A percentile compares a stretch with the other conserved stretches of the same genome.
These are phyloP conservation scores for Pyrocoelia pectoralis DNA, from an alignment of 2,888 invertebrate genomes.

Conservation along the genomic window DNA sequence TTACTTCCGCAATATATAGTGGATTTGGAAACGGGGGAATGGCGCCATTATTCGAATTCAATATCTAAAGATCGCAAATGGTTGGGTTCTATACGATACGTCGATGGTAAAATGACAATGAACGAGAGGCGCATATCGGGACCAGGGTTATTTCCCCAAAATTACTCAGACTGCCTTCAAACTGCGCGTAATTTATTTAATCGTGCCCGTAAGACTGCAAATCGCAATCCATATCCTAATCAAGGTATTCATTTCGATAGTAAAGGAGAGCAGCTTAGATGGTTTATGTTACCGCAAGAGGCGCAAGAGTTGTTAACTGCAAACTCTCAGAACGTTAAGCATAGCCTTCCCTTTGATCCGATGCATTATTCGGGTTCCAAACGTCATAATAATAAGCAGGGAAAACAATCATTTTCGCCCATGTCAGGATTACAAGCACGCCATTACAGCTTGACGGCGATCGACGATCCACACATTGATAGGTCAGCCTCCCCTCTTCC, in stretches of 20 bases:
- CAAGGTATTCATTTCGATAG: constrained; percentile 76
- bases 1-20: constrained; percentile 86
- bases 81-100: constrained; percentile 73
- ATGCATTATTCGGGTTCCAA: constrained; percentile 61
- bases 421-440: constrained; percentile 64
- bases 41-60: constrained; percentile 84
- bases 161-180: constrained; percentile 78
- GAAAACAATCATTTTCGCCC: constrained; percentile 38
- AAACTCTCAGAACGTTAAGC: constrained; percentile 78
- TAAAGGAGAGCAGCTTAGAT: constrained; percentile 75
- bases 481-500: constrained; percentile 57
- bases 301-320: constrained; percentile 79
- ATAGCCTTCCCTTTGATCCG: constrained; percentile 79
- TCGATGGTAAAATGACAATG: constrained; percentile 77
- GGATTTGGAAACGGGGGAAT: constrained; percentile 89
- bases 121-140: constrained; percentile 77
- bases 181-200: constrained; percentile 81
- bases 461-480: constrained; percentile 63
- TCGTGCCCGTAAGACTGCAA: constrained; percentile 78
- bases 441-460: constrained; percentile 74
- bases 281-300: constrained; percentile 91
- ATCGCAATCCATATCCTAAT: constrained; percentile 77
- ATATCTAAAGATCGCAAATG: constrained; percentile 84
- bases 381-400: constrained; percentile 36
- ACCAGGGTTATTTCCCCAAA: constrained; percentile 76